Evolutionary conservation across 2,888 invertebrate genomes (phyloP), one percentile per base, ranked within the genome.

Genomic region (Pachydiplax longipennis): DNA sequence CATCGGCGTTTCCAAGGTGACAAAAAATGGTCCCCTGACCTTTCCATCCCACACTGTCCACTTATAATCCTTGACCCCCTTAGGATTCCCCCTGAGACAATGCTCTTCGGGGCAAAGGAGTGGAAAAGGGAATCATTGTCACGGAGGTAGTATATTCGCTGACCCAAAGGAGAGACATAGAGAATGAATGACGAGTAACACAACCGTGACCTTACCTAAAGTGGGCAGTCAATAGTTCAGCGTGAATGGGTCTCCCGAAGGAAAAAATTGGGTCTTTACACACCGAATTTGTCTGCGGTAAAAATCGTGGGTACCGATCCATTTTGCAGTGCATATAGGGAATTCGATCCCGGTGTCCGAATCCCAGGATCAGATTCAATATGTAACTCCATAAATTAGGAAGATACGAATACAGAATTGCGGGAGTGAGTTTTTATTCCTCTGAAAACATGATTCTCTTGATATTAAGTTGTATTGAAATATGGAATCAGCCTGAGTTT

Each of bases 121-220:
- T 31, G 35, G 31, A 18, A 31, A 31, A 80, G 31, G 35, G 35
- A 81, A 81, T 37, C 22, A 35, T 40, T 44, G 40, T 81, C 22
- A 25, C n/a, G 40, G 44, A 44, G 12, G 44, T 22, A 44, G 81
- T 81, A 48, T 44, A 6, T 40, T 37, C 44, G 25, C 13, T 81
- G 81, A 81, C 81, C 81, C 81, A 2, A 1, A 8, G 5, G 81
- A 15, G 44, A 18, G 44, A n/a, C n/a, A 25, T 0, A 22, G n/a
- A 40, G n/a, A 48, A 22, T 18, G 81, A 40, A 44, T 81, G 81
- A 12, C n/a, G 44, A n/a, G 48, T 18, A 37, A 12, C 2, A 81
- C 15, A 40, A 81, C 81, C 81, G 81, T 37, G 81, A 81, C 81
- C 81, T 81, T 81, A 81, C 81, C 81, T 81, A 81, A 81, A 40